Conservation (phyloP, 2,888 invertebrate genomes). For the Phyllotreta striolata region DNA sequence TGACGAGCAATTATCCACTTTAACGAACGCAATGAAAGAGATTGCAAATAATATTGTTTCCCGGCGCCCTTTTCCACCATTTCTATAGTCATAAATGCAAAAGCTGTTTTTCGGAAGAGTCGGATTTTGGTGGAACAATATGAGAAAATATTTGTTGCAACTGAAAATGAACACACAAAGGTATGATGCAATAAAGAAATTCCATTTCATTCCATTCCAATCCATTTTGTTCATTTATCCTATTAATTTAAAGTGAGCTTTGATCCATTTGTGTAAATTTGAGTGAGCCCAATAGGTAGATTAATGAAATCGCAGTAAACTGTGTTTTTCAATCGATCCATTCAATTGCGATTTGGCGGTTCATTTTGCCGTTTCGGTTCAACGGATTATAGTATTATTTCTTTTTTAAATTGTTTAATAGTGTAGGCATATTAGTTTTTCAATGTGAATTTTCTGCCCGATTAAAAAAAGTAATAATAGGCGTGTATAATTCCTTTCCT, state of each 20-base stretch:
- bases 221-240: constrained; percentile 47
- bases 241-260: constrained; percentile 45
- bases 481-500: no score
- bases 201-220: constrained; percentile 46
- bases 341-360: constrained; percentile 6
- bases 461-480: no score
- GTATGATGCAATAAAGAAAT: constrained; percentile 40
- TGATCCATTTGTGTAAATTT: constrained; percentile 41
- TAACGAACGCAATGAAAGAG: no score
- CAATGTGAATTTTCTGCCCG: no score
- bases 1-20: no score
- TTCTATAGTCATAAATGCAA: no score
- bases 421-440: background rate
- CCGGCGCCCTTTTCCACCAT: no score
- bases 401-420: background rate
- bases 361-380: constrained; percentile 6
- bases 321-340: constrained; percentile 14
- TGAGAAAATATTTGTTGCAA: constrained; percentile 24
- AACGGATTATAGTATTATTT: background rate
- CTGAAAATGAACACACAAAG: constrained; percentile 26
- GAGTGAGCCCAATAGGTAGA: constrained; percentile 41
- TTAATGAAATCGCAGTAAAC: constrained; percentile 33
- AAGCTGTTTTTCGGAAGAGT: background rate
- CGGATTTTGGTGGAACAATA: constrained; percentile 18
- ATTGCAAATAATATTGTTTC: no score